phyloP scores from a whole-genome alignment of 2,888 invertebrate species.

The Melikaiella ostensackeni region DNA sequence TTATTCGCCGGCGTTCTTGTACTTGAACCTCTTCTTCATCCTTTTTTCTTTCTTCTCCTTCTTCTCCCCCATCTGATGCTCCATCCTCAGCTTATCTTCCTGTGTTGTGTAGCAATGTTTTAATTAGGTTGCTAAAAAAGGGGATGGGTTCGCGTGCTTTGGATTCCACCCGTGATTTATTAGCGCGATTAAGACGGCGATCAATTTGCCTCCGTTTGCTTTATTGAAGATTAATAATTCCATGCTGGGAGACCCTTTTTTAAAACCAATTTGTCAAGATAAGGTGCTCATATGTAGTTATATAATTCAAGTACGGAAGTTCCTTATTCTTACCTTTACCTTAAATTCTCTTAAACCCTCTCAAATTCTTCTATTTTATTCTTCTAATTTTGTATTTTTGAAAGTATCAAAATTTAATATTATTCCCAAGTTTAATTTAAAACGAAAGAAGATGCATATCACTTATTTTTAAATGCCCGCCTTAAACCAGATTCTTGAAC shows the following conservation, averaged over 20 bases:
- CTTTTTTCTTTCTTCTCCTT: constrained; percentile 51
- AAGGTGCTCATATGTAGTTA: constrained; percentile 37
- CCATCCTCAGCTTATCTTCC: constrained; percentile 29
- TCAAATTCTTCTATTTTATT: neutral
- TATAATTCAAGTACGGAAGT: constrained; percentile 23
- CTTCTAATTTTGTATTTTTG: neutral
- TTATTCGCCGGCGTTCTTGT: constrained; percentile 55
- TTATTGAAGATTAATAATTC: constrained; percentile 40
- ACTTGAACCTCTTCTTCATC: constrained; percentile 46
- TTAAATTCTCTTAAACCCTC: neutral
- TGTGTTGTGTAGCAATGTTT: constrained; percentile 48
- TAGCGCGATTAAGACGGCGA: constrained; percentile 37
- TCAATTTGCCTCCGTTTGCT: constrained; percentile 40
- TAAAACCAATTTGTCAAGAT: constrained; percentile 26
- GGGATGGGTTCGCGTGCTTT: constrained; percentile 38
- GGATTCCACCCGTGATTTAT: constrained; percentile 34
- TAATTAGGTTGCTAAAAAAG: constrained; percentile 52
- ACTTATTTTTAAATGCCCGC: neutral
- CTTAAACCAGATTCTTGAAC: neutral
- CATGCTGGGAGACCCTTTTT: constrained; percentile 23
- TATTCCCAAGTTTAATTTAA: neutral
- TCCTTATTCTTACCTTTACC: constrained; percentile 8
- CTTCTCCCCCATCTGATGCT: constrained; percentile 27
- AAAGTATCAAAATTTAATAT: neutral
- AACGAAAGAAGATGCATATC: neutral